Evolutionary conservation across 2,888 invertebrate genomes (phyloP).

Genomic region (Epinotia bilunana): DNA sequence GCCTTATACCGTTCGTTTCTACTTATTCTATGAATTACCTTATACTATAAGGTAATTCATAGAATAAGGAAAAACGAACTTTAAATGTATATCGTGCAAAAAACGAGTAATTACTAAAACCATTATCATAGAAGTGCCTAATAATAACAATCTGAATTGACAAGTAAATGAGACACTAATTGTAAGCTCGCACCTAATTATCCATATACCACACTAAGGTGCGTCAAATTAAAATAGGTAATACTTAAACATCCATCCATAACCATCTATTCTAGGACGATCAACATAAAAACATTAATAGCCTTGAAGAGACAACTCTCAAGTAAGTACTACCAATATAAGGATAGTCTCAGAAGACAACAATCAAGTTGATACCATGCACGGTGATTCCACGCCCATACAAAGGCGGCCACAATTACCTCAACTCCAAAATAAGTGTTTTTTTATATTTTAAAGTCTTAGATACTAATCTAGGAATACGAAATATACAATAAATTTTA

Average conservation of each 20-base stretch:
- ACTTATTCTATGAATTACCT: too few relatives aligned
- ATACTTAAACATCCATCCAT: background rate
- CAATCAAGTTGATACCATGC: background rate
- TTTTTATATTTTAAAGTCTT: too few relatives aligned
- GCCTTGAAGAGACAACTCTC: conserved; percentile 2
- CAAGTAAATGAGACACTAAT: background rate
- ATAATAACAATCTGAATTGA: background rate
- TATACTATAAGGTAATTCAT: too few relatives aligned
- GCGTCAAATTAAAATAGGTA: background rate
- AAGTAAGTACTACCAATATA: conserved; percentile 2
- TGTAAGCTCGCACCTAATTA: background rate
- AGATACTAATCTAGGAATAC: too few relatives aligned
- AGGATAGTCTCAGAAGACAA: conserved; percentile 1
- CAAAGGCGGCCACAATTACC: too few relatives aligned
- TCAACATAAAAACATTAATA: background rate
- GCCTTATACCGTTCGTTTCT: too few relatives aligned
- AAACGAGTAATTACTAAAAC: background rate
- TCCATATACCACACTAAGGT: background rate
- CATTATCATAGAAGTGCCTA: background rate
- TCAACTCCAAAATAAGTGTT: too few relatives aligned
- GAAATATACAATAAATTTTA: too few relatives aligned
- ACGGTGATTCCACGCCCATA: too few relatives aligned
- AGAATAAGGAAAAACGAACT: too few relatives aligned
- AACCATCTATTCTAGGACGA: background rate
- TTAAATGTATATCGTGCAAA: too few relatives aligned